Percentiles rank a stretch among this genome's conserved stretches.
Conservation (phyloP, 1,140 invertebrate genomes). For the Achatina immaculata region DNA sequence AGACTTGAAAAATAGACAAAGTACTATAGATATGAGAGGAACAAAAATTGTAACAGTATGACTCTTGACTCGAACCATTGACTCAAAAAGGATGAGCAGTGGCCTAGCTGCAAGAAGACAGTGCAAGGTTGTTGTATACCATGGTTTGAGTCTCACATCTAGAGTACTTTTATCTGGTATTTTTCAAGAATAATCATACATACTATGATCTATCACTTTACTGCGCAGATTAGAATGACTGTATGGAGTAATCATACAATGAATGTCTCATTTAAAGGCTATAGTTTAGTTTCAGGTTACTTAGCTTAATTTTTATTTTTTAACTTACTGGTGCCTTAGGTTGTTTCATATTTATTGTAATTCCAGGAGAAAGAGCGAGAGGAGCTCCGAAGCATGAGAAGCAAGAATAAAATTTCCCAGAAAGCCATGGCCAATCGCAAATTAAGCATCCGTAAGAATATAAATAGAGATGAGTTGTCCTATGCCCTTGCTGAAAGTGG, state of each 20-base stretch:
- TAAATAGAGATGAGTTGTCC: slow-evolving; percentile 1
- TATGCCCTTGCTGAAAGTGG: not conserved
- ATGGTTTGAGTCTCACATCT: not conserved
- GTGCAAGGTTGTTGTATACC: not conserved
- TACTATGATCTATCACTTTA: no score
- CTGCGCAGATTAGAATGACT: not conserved
- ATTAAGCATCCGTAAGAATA: slow-evolving; percentile 34
- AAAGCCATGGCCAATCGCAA: slow-evolving; percentile 54
- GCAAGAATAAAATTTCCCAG: slow-evolving; percentile 86
- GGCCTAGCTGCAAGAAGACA: not conserved
- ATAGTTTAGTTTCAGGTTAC: not conserved
- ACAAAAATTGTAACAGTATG: not conserved
- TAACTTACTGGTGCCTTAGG: not conserved
- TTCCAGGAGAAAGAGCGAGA: slow-evolving; percentile 89
- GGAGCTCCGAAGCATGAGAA: slow-evolving; percentile 92
- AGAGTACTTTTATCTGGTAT: not conserved
- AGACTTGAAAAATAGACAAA: not conserved
- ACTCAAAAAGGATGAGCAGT: not conserved
- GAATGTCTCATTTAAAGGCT: not conserved
- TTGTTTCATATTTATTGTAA: slow-evolving; percentile 41
- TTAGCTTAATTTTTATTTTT: not conserved
- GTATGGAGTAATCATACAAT: not conserved
- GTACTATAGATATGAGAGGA: not conserved
- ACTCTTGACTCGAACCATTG: not conserved
- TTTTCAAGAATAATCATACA: no score